These are phyloP conservation scores for Peromyscus attwateri DNA, from an alignment of 2,797 vertebrate species.

Conservation along the genomic window DNA sequence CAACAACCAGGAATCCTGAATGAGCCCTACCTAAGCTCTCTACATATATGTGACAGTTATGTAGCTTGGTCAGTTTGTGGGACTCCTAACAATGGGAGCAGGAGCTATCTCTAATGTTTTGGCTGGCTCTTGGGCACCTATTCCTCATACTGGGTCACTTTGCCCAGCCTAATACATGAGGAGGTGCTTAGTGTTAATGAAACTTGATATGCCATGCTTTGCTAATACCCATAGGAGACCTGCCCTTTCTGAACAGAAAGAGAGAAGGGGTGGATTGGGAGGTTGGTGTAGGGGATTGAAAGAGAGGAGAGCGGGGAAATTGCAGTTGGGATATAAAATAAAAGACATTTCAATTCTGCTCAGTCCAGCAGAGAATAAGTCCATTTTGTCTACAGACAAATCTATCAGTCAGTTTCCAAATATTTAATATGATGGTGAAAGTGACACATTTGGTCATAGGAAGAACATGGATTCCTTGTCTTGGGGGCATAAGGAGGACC, in stretches of 20 bases:
- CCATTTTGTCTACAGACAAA: background rate
- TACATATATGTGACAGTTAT: background rate
- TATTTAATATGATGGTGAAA: background rate
- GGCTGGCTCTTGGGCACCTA: background rate
- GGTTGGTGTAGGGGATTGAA: background rate
- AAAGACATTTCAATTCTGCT: background rate
- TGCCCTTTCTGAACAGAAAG: background rate
- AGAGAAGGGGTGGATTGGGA: background rate
- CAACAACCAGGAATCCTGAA: background rate
- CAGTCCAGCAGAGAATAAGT: background rate
- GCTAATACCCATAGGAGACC: background rate
- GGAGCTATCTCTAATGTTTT: background rate
- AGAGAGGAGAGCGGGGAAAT: background rate
- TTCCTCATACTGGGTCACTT: background rate
- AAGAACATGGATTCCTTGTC: background rate
- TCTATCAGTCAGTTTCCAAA: background rate
- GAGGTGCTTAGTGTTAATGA: background rate
- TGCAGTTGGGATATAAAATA: background rate
- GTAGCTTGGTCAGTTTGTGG: background rate
- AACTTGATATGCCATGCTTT: background rate
- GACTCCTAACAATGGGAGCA: background rate
- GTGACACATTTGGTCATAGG: background rate
- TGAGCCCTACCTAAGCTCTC: background rate
- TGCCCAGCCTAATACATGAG: background rate
- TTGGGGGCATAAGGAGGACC: background rate